Conservation (phyloP, 1,140 invertebrate species). For the Psilanteris sp. region DNA sequence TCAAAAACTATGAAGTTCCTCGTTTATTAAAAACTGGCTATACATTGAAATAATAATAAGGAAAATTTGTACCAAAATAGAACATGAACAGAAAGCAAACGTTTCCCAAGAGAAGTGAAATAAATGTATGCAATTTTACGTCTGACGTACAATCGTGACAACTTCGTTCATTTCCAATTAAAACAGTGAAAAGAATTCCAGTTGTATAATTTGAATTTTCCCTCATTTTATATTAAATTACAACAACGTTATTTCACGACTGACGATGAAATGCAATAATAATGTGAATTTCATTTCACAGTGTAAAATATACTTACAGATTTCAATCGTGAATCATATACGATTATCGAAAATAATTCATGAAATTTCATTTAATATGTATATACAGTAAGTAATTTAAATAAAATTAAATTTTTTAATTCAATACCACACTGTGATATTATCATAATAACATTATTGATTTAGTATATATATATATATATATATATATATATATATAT, state of each 20-base stretch:
- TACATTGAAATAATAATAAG: neutral
- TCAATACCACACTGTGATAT: no score
- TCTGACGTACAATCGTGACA: conserved; percentile 35
- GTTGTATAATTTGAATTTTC: conserved; percentile 22
- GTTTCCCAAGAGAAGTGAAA: conserved; percentile 20
- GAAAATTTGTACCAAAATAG: neutral
- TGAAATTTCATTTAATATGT: no score
- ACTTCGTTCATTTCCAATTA: conserved; percentile 37
- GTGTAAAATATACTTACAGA: conserved; percentile 5
- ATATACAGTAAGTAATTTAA: no score
- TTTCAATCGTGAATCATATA: no score
- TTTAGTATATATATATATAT: no score
- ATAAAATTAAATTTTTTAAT: no score
- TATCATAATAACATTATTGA: no score
- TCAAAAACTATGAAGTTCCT: no score
- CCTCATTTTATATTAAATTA: conserved; percentile 28
- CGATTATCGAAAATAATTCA: no score
- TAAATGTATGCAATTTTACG: conserved; percentile 34
- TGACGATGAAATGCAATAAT: conserved; percentile 1
- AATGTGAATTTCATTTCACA: conserved; percentile 22
- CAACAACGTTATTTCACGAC: conserved; percentile 1
- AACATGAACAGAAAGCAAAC: conserved; percentile 11
- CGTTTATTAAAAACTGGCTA: neutral
- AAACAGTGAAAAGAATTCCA: conserved; percentile 29
- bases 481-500: no score